These are phyloP conservation scores for Coelinius sp. DNA, from an alignment of 2,888 invertebrate genomes.

Conservation along the genomic window DNA sequence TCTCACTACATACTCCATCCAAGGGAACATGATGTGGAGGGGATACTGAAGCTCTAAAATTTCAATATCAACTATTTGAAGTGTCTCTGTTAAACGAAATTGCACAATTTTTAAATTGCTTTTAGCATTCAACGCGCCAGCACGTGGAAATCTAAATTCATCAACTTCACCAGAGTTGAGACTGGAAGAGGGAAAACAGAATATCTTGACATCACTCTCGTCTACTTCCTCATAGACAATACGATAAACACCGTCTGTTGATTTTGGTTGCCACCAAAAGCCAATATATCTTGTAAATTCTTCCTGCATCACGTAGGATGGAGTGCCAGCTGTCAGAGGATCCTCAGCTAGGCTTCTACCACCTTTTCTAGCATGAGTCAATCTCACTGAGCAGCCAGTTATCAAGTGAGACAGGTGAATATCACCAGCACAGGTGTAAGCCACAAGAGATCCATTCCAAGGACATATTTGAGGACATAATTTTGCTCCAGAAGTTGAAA, in stretches of 20 bases:
- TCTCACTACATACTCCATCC: slow-evolving; percentile 95
- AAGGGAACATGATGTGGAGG: slow-evolving; percentile 86
- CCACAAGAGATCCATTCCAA: slow-evolving; percentile 83
- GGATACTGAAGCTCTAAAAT: slow-evolving; percentile 84
- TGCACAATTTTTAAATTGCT: slow-evolving; percentile 90
- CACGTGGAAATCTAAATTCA: slow-evolving; percentile 90
- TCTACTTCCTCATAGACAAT: slow-evolving; percentile 91
- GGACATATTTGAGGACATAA: slow-evolving; percentile 90
- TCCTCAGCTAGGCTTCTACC: slow-evolving; percentile 82
- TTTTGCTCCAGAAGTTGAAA: slow-evolving; percentile 78
- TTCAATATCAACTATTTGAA: slow-evolving; percentile 83
- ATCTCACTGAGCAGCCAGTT: slow-evolving; percentile 79
- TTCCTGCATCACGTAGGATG: slow-evolving; percentile 98
- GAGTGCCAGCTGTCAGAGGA: slow-evolving; percentile 92
- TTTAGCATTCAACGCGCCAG: slow-evolving; percentile 91
- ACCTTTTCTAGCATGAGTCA: slow-evolving; percentile 81
- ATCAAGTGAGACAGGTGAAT: slow-evolving; percentile 87
- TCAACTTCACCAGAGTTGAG: slow-evolving; percentile 85
- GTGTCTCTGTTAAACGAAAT: slow-evolving; percentile 77
- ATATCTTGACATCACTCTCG: slow-evolving; percentile 91
- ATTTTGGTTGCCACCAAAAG: slow-evolving; percentile 97
- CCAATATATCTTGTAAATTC: slow-evolving; percentile 93
- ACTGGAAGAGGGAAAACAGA: slow-evolving; percentile 89
- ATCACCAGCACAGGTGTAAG: slow-evolving; percentile 91
- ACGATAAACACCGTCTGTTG: slow-evolving; percentile 81